Base-by-base conservation (phyloP, 2,797 vertebrate genomes). In the Danio albolineatus region DNA sequence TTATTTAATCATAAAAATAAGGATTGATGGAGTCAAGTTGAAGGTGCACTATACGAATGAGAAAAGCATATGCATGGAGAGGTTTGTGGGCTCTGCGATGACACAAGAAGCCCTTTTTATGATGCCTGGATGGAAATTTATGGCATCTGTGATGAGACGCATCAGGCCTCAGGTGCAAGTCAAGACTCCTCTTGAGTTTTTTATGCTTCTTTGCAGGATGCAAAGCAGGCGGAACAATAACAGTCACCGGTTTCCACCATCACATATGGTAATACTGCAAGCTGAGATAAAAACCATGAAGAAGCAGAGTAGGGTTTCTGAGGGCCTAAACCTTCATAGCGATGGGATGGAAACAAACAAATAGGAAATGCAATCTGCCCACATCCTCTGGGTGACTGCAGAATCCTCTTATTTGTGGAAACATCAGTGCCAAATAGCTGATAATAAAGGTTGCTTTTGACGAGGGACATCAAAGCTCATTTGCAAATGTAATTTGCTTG, bases 401-500 rank as follows among this genome's bases (percentile, higher is more conserved):
- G 51, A 43, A 71, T 59, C 70, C 17, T 73, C 28, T 43, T 61
- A 62, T 64, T 51, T 71, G 67, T 79, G 53, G 57, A 54, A 71
- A 62, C 19, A 36, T 61, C 48, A 53, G 10, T 41, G 10, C 17
- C 46, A 79, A 79, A 61, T 54, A 44, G 46, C 48, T n/a, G 48
- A 64, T 62, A 62, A 62, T 72, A 71, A 79, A 62, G 77, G 77
- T 79, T 61, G 48, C 57, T 64, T 78, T 43, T 61, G 76, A 78
- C 38, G 0, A 70, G 56, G 76, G 57, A 61, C 78, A 70, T 60
- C 44, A 71, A 60, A 53, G 56, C 56, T 71, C 61, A 71, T 78
- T 79, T 79, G 54, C 59, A 79, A 79, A 53, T 72, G 17, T 62
- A 53, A 79, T 79, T 79, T 79, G 62, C 67, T 79, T 72, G 38